Base-by-base conservation (phyloP, 2,113 vertebrate genomes). In the Scopus umbretta region DNA sequence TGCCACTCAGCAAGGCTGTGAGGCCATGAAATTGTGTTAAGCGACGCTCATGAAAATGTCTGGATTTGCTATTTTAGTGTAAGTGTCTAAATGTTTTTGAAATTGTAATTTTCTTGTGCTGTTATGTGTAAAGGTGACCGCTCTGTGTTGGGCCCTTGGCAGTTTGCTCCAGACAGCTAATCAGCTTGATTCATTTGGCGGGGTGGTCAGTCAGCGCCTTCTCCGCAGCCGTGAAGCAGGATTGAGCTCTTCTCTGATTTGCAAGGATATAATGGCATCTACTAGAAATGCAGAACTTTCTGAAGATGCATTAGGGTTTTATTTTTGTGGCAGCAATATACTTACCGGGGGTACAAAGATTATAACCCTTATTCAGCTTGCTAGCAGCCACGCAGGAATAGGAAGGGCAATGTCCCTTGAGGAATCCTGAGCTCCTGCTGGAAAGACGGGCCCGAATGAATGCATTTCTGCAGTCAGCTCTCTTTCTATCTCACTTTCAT, bases 121-220 rank as follows among this genome's bases (percentile, higher is more conserved):
- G 96, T 80, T 98, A 91, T 93, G 97, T 98, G 98, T 97, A 98
- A 98, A 98, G 98, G 97, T 98, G 98, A 98, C 98, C 95, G 82
- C 96, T 84, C 72, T 1, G 8, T 27, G 73, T 85, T 30, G 72
- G 95, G 92, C 94, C 92, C 95, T 63, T 61, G 93, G 98, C 88
- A 79, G 91, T 93, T 92, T 53, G 71, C 85, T 84, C 91, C 96
- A 71, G 97, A 97, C 98, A 98, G 97, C 98, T 98, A 73, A 97
- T 98, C 98, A 96, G 96, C 29, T 56, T 97, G 97, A 98, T 98
- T 98, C 97, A 98, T 98, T 96, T 43, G 95, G 50, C 4, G 5
- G 92, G 83, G 90, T 49, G 40, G 88, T 56, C 97, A 80, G 63
- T 71, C 76, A 91, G 95, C 95, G 11, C 70, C 83, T 73, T 72